These are phyloP conservation scores for Pinctada fucata DNA, from an alignment of 2,888 invertebrate genomes.

Conservation along the genomic window DNA sequence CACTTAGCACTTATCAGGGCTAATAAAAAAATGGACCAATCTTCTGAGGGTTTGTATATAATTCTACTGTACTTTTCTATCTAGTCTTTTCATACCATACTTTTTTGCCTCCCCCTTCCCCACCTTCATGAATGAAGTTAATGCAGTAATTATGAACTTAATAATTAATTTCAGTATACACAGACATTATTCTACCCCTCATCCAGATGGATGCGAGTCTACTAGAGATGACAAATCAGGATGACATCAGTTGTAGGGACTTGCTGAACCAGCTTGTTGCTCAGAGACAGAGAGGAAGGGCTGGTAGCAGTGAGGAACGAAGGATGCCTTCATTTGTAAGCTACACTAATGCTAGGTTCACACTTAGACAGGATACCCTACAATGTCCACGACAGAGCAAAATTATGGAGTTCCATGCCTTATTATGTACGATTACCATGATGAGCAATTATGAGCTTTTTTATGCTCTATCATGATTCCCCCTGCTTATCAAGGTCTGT, in stretches of 20 bases:
- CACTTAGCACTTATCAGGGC: conserved; percentile 55
- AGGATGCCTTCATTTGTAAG: neutral
- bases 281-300: too few relatives aligned
- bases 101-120: too few relatives aligned
- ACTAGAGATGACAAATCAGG: conserved; percentile 49
- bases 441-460: too few relatives aligned
- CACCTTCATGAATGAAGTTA: too few relatives aligned
- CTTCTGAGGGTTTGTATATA: too few relatives aligned
- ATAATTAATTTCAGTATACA: conserved; percentile 51
- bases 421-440: neutral
- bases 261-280: conserved; percentile 41
- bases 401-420: too few relatives aligned
- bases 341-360: neutral
- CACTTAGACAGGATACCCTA: neutral
- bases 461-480: too few relatives aligned
- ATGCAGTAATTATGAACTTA: too few relatives aligned
- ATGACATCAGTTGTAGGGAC: conserved; percentile 50
- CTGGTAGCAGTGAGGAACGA: neutral
- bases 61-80: too few relatives aligned
- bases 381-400: neutral
- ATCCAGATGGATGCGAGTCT: conserved; percentile 51
- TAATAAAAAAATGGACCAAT: neutral
- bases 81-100: too few relatives aligned
- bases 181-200: conserved; percentile 56
- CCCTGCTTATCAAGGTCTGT: too few relatives aligned